phyloP scores from a whole-genome alignment of 2,888 invertebrate genomes.

The Brenthis hecate region DNA sequence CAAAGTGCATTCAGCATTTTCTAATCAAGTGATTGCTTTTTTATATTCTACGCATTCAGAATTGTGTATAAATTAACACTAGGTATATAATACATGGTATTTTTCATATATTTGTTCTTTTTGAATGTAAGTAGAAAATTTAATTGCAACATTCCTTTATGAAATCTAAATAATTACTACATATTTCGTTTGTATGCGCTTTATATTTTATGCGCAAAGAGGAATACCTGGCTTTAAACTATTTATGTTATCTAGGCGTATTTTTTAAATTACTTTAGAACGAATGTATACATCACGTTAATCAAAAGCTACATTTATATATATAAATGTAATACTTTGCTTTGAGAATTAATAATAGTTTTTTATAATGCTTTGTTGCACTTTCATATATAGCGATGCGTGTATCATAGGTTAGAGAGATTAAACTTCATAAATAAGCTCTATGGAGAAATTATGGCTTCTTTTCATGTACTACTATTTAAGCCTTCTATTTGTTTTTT shows the following conservation, averaged over 20 bases:
- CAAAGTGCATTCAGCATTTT: conserved; percentile 8
- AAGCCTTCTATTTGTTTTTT: no score
- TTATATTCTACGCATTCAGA: background rate
- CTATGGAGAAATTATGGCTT: no score
- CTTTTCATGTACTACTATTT: no score
- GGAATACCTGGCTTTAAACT: background rate
- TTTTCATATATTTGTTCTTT: conserved; percentile 8
- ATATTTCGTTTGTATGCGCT: conserved; percentile 15
- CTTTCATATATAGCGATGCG: no score
- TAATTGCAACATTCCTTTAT: conserved; percentile 11
- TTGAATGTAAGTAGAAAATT: conserved; percentile 7
- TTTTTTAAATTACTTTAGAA: conserved; percentile 11
- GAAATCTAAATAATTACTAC: conserved; percentile 16
- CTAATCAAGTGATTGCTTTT: conserved; percentile 13
- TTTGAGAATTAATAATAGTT: no score
- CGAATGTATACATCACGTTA: background rate
- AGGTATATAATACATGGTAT: background rate
- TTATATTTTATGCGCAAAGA: background rate
- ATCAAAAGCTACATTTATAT: background rate
- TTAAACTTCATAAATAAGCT: no score
- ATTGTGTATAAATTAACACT: background rate
- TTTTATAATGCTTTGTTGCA: no score
- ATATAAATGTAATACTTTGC: no score
- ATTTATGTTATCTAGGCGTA: conserved; percentile 15
- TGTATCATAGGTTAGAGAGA: no score